Conservation (phyloP, 2,888 invertebrate genomes). For the Syrphus vitripennis region DNA sequence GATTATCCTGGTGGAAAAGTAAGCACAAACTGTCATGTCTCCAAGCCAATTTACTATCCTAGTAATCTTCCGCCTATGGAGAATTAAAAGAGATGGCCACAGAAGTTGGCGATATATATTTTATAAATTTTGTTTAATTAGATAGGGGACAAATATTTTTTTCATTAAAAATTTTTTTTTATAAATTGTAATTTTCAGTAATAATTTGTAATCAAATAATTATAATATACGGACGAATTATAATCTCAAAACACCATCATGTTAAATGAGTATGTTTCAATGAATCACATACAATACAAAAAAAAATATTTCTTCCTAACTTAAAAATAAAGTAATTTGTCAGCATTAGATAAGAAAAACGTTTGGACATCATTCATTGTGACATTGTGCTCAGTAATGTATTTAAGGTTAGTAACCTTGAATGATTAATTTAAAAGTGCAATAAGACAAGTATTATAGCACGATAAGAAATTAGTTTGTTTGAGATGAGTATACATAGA, state of each 20-base stretch:
- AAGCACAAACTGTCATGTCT: conserved; percentile 84
- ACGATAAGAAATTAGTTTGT: neutral
- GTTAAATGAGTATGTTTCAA: no score
- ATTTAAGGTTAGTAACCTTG: neutral
- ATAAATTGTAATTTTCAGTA: conserved; percentile 38
- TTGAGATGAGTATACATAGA: neutral
- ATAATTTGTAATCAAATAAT: neutral
- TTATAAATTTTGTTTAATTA: no score
- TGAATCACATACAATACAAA: no score
- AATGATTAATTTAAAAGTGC: neutral
- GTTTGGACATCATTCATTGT: neutral
- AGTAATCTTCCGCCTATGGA: conserved; percentile 80
- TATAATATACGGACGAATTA: no score
- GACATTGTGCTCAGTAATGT: neutral
- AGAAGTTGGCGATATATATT: no score
- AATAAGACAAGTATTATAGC: neutral
- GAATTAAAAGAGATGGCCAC: conserved; percentile 7
- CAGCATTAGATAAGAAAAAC: neutral
- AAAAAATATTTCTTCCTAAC: no score
- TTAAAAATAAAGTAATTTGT: neutral
- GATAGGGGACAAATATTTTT: no score
- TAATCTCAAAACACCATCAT: no score
- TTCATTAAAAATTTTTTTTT: neutral
- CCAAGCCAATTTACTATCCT: conserved; percentile 84
- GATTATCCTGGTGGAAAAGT: conserved; percentile 80